Base-by-base conservation (phyloP, 1,140 invertebrate genomes). In the Bombus consobrinus region DNA sequence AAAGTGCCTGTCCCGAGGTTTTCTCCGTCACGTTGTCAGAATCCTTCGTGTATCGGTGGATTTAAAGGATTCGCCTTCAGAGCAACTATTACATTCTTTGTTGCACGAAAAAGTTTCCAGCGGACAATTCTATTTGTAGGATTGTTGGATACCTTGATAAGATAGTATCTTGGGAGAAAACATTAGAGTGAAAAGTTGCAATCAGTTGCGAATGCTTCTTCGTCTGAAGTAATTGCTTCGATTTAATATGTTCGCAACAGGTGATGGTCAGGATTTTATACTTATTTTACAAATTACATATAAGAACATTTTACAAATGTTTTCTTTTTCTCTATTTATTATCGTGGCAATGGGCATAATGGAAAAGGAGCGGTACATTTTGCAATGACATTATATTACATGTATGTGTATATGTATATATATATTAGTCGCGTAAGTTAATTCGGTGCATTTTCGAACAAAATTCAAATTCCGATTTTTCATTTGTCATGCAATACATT, bases 11-110 rank as follows among this genome's bases (percentile, higher is more conserved):
- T n/a, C 10, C 18, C 32, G 32, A 37, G 47, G 25, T 25, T 13
- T 66, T 43, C 8, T 22, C 28, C n/a, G 59, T 80, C 68, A 28
- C 53, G 39, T 64, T 72, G 22, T 47, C 62, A 18, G 18, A 43
- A 39, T 34, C 53, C 39, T 34, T 34, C 34, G 79, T 68, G 34
- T 83, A 39, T 71, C 37, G 75, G 2, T n/a, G 41, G 71, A 75
- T 82, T 74, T 66, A 47, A 47, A 18, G 57, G 39, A 82, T 62
- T 47, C 66, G 5, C 13, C n/a, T 4, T n/a, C n/a, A 34, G 15
- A 22, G 9, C 0, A 28, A 69, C 68, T 69, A 37, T 12, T 62
- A 25, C n/a, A 10, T 59, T 32, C 37, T 25, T 10, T 25, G n/a
- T 22, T 15, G 32, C 6, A 32, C 4, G 34, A 66, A 39, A n/a